Evolutionary conservation across 2,113 vertebrate species (phyloP).

Genomic region (Xenopus laevis): DNA sequence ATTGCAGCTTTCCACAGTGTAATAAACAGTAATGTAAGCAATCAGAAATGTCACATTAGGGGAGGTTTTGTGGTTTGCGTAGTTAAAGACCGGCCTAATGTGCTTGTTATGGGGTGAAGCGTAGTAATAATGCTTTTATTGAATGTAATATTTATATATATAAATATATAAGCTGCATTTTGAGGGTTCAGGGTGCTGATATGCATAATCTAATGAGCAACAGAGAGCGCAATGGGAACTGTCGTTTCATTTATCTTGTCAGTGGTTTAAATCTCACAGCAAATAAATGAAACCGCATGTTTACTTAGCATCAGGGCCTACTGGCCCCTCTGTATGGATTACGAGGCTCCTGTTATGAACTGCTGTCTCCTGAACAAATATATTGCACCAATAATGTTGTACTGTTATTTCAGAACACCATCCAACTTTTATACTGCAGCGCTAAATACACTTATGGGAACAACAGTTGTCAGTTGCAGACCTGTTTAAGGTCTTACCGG

Average conservation of each 20-base stretch:
- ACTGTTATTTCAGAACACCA: not conserved
- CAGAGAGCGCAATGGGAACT: not conserved
- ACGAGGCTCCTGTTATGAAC: constrained; percentile 5
- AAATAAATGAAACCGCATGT: not conserved
- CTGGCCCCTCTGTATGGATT: constrained; percentile 1
- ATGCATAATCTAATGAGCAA: not conserved
- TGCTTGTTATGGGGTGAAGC: not conserved
- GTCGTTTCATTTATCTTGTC: not conserved
- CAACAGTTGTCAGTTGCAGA: not conserved
- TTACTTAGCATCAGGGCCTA: not conserved
- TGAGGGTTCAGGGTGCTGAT: not conserved
- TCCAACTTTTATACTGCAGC: not conserved
- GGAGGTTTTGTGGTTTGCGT: not conserved
- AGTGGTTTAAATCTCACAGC: not conserved
- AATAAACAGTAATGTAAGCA: not conserved
- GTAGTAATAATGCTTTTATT: not conserved
- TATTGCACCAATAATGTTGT: constrained; percentile 31
- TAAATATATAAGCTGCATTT: not conserved
- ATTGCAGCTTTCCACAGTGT: not conserved
- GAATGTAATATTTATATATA: not conserved
- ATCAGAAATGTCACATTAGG: not conserved
- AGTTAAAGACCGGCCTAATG: not conserved
- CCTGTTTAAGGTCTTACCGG: not conserved
- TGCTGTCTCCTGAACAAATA: constrained; percentile 20
- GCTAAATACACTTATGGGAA: constrained; percentile 29